These are phyloP conservation scores for Pterocles gutturalis DNA, from an alignment of 2,113 vertebrate genomes.

Conservation along the genomic window DNA sequence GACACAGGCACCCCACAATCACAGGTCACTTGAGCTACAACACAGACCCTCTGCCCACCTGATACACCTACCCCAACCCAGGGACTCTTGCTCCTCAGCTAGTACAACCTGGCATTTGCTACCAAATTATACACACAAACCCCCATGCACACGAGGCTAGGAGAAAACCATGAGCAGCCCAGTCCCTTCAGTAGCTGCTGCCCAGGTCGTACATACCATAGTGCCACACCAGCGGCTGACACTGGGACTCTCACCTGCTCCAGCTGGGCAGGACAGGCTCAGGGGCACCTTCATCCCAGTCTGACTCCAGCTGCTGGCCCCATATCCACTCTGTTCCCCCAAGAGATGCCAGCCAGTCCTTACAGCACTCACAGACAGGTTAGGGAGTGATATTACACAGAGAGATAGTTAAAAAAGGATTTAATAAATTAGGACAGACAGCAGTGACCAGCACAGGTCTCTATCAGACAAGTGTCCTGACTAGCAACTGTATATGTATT, in stretches of 20 bases:
- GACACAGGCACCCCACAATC: too few species aligned
- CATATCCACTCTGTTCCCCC: neutral
- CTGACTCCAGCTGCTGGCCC: neutral
- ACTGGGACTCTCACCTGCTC: neutral
- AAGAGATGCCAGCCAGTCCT: neutral
- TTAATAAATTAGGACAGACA: neutral
- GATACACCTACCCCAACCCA: neutral
- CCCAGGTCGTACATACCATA: neutral
- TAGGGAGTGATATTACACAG: neutral
- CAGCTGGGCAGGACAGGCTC: neutral
- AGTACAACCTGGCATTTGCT: rapidly evolving
- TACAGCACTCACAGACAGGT: neutral
- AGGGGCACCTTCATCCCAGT: neutral
- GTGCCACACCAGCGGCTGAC: neutral
- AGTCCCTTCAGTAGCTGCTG: neutral
- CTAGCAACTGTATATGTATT: neutral
- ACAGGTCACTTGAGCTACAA: neutral
- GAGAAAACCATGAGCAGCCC: neutral
- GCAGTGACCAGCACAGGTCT: neutral
- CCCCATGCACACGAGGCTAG: rapidly evolving
- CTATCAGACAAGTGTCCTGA: neutral
- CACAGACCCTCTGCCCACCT: neutral
- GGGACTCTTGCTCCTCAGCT: neutral
- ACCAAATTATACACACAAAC: neutral
- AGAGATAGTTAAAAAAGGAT: neutral